Base-by-base conservation (phyloP, 2,113 vertebrate species). In the Esox niger region DNA sequence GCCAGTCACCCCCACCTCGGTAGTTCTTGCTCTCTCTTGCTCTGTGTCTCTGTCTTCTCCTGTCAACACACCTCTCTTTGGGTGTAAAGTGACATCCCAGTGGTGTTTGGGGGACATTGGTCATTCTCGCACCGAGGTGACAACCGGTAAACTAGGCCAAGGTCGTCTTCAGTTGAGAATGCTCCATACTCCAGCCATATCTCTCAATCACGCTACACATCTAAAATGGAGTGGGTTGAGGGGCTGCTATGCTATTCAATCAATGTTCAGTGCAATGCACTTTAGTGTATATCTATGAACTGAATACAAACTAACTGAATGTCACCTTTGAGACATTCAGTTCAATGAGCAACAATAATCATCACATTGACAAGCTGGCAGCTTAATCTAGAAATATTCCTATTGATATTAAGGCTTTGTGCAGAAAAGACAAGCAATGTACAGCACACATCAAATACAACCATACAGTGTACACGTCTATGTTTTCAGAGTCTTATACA, bases 391-490 rank as follows among this genome's bases (percentile, higher is more conserved):
- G 17, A 43, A 17, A 4, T 43, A 1, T 56, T 74, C 66, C 10
- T 33, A 26, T 35, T 66, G 26, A 62, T 35, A 8, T 38, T 67
- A 47, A 33, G 38, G 71, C 58, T 30, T 65, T 20, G 56, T 66
- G 47, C 31, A 68, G 13, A 61, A 21, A 66, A 60, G 8, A 57
- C 3, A 15, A 60, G 67, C n/a, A 17, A 2, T 58, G 59, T 1
- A 26, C 73, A 27, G 11, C 17, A 56, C 11, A 52, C 26, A 60
- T 59, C 59, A 66, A 43, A 68, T 20, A 69, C 55, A 63, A 59
- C 57, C 29, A 30, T 29, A 66, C 1, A 69, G 21, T 21, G 65
- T 15, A 61, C 54, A 70, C 0, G 17, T 1, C n/a, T 29, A 75
- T 31, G 25, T 31, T 1, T 43, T 43, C 27, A n/a, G 27, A 6